Base-by-base conservation (phyloP, 2,888 invertebrate species). In the Cheilosia pagana region DNA sequence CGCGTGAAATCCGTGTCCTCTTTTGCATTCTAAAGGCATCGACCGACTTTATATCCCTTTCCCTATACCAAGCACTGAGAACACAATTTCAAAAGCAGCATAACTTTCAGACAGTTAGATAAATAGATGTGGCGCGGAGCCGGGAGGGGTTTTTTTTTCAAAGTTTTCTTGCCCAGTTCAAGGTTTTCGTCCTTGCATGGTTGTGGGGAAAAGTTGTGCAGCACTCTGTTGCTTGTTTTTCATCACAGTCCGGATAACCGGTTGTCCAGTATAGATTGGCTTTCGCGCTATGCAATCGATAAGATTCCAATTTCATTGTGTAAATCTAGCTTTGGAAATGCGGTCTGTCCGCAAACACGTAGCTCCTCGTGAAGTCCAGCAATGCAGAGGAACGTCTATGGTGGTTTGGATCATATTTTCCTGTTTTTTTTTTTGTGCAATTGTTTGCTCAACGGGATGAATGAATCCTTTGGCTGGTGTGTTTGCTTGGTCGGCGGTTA, bases 51-150 rank as follows among this genome's bases (percentile, higher is more conserved):
- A 52, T 39, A 39, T 65, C 55, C 2, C 55, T 19, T 10, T 1
- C 16, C 14, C 25, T 25, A 31, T 8, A 25, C 28, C 62, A 50
- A 28, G 28, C 8, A 25, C 23, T 25, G 53, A 45, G 62, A 70
- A 57, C 35, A 52, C 62, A 55, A 63, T 70, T 75, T 75, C 14
- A 50, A 19, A 53, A 8, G 50, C n/a, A 76, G 70, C 81, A 81
- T 63, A 81, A 81, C 81, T 70, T 74, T 68, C 68, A 70, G 75
- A 68, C 74, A 81, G 74, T 74, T 74, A 41, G 43, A 68, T 41
- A 55, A 60, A 67, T 74, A 39, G 16, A 5, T 2, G 48, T 25
- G 19, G 41, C 6, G 10, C 5, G 0, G n/a, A 16, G 8, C 41
- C 3, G 35, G 55, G 39, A 21, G 8, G 8, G 41, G 45, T n/a